phyloP scores from a whole-genome alignment of 2,888 invertebrate species.

The Patella depressa region DNA sequence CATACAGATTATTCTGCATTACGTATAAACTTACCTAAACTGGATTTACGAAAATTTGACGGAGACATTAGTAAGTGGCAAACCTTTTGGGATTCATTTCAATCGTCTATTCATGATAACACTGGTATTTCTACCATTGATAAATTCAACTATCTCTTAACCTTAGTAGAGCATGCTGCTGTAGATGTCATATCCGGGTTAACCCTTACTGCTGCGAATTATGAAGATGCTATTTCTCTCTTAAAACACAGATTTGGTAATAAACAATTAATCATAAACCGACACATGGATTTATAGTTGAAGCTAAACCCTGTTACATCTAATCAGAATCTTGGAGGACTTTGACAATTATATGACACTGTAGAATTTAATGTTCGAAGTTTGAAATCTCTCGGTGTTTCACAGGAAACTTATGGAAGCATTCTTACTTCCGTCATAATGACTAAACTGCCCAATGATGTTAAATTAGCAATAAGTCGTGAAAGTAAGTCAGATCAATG shows the following conservation, averaged over 20 bases:
- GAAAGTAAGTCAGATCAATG: background rate
- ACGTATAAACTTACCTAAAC: background rate
- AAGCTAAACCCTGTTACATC: background rate
- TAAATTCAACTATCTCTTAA: background rate
- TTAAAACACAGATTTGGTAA: background rate
- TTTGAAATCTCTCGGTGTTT: background rate
- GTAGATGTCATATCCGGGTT: background rate
- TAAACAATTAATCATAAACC: slow-evolving; percentile 7
- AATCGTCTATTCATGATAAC: background rate
- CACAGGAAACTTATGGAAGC: background rate
- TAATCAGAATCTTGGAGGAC: background rate
- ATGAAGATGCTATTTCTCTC: background rate
- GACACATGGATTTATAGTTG: background rate
- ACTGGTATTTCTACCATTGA: background rate
- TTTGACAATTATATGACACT: background rate
- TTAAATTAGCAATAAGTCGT: background rate
- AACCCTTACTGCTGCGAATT: background rate
- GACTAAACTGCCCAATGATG: background rate
- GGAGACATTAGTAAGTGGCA: background rate
- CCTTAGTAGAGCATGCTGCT: background rate
- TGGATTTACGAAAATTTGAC: slow-evolving; percentile 1
- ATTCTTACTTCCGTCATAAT: background rate
- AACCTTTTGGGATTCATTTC: background rate
- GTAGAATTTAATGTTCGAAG: slow-evolving; percentile 2
- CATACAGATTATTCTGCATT: no score